Base-by-base conservation (phyloP, 1,140 invertebrate genomes). In the Trachelipus rathkii region DNA sequence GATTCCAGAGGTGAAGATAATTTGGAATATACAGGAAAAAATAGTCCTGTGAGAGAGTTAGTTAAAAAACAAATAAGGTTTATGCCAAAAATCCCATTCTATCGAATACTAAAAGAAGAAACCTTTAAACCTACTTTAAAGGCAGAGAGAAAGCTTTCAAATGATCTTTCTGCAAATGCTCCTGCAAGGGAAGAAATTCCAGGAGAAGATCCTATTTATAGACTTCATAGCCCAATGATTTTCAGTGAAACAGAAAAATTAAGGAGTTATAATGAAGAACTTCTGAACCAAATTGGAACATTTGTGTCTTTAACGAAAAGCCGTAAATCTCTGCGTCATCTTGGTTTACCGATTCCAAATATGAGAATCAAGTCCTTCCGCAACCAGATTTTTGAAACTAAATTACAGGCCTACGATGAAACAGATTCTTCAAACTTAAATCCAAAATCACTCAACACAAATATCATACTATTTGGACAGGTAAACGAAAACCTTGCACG, bases 391-490 rank as follows among this genome's bases (percentile, higher is more conserved):
- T 19, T 60, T 60, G 11, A 15, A 0, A 60, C 50, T 4, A 19
- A 19, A 60, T 4, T 15, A 60, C 11, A 19, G 8, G 8, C 19
- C 4, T 60, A 15, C 19, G 50, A 60, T 8, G 19, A 60, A 60
- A 60, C 50, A 60, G 50, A 60, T 60, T 60, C 50, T 60, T 60
- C 50, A 15, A 13, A 60, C 11, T 19, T 19, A 60, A 60, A 60
- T 60, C 4, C 11, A 15, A 15, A 15, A 19, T 60, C 50, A 2
- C 1, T 19, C 19, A 19, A 60, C 50, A 60, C 19, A 24, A 81
- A 81, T 50, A 50, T 80, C 6, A 68, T 77, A 10, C 53, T 81
- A 13, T 75, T 81, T 33, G 79, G 79, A 9, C 33, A 73, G 23
- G 60, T 78, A 9, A 68, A 19, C 5, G 43, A 81, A 21, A 53